These are phyloP conservation scores for Proisotoma minuta DNA, from an alignment of 2,888 invertebrate genomes.

Conservation along the genomic window DNA sequence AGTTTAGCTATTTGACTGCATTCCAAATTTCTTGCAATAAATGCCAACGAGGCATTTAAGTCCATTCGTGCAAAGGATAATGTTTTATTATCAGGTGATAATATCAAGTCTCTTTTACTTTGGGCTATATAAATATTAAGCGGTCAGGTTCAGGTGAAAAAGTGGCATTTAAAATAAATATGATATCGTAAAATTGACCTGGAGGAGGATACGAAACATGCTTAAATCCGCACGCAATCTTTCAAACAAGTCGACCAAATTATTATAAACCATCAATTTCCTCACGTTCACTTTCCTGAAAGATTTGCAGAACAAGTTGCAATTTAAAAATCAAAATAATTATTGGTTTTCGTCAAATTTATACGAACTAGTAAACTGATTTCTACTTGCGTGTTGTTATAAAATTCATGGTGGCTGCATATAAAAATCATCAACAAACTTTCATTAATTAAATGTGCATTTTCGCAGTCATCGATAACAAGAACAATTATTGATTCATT, in stretches of 20 bases:
- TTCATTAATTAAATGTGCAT: no score
- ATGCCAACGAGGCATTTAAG: not conserved
- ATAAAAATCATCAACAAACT: no score
- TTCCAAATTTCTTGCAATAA: not conserved
- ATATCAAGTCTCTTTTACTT: not conserved
- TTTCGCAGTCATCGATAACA: no score
- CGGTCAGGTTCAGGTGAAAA: conserved; percentile 13
- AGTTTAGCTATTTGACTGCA: not conserved
- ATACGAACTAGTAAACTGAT: not conserved
- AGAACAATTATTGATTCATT: no score
- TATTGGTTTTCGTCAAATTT: not conserved
- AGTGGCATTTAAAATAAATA: conserved; percentile 15
- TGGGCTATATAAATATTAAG: conserved; percentile 2
- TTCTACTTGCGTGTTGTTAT: no score
- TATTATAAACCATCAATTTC: not conserved
- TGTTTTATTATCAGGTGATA: not conserved
- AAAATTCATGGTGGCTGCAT: no score
- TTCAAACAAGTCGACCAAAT: conserved; percentile 5
- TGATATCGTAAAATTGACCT: conserved; percentile 14
- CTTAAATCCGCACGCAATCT: conserved; percentile 8
- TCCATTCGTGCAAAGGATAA: not conserved
- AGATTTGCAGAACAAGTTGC: not conserved
- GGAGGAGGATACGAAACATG: conserved; percentile 9
- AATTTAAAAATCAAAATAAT: not conserved
- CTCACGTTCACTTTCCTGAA: not conserved